phyloP scores from a whole-genome alignment of 1,140 invertebrate species.

The Apolygus lucorum region DNA sequence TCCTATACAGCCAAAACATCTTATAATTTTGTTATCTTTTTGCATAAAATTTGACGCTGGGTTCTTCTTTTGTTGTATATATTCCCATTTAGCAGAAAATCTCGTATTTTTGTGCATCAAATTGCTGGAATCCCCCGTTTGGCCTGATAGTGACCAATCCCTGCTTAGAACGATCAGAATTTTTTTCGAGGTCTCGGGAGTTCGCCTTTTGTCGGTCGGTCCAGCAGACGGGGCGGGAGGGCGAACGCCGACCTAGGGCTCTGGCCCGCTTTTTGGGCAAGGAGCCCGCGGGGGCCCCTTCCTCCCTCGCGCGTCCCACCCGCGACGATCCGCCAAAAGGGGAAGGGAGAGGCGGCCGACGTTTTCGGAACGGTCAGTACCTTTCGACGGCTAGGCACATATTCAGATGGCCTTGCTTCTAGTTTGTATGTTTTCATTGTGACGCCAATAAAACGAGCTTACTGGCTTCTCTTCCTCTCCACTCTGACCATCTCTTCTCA shows the following conservation, averaged over 20 bases:
- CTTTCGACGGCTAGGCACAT: constrained; percentile 13
- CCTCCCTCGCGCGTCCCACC: not conserved
- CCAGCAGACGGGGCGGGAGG: not conserved
- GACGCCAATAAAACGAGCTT: constrained; percentile 26
- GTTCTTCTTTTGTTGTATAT: too few relatives aligned
- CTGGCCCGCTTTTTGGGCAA: constrained; percentile 4
- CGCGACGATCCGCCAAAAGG: not conserved
- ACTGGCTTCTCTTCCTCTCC: constrained; percentile 15
- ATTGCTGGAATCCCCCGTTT: too few relatives aligned
- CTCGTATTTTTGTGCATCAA: too few relatives aligned
- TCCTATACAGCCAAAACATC: too few relatives aligned
- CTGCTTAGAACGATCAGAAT: too few relatives aligned
- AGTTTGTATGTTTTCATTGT: constrained; percentile 25
- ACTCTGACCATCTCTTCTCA: constrained; percentile 22
- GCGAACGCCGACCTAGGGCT: constrained; percentile 13
- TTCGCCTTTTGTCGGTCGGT: too few relatives aligned
- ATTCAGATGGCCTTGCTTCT: constrained; percentile 25
- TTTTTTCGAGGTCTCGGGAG: too few relatives aligned
- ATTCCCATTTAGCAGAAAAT: too few relatives aligned
- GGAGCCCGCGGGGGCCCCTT: not conserved
- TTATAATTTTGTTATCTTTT: too few relatives aligned
- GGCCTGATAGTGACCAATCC: too few relatives aligned
- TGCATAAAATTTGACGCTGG: too few relatives aligned
- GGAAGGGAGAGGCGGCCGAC: constrained; percentile 15
- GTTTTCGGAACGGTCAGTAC: constrained; percentile 12